Base-by-base conservation (phyloP, 1,140 invertebrate genomes). In the Drosophila auraria region DNA sequence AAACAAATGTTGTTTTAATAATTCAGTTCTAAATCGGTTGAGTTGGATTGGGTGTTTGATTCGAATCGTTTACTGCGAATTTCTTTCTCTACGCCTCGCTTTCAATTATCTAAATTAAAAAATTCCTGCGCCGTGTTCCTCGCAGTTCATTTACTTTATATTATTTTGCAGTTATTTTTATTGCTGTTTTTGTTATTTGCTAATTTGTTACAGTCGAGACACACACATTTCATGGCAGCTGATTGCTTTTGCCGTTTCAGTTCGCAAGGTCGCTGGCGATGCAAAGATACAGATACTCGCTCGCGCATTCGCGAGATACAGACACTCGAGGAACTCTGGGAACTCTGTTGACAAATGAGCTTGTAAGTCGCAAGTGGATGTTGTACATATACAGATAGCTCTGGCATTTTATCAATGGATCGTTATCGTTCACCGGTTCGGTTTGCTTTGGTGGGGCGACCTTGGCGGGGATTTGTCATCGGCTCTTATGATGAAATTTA, bases 101-200 rank as follows among this genome's bases (percentile, higher is more conserved):
- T 68, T 80, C 86, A 89, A 87, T 89, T 90, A 89, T 90, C 84
- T 90, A 90, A 87, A 87, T 87, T 89, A 84, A 90, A 89, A 89
- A 90, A 89, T 89, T 84, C 86, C 81, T 56, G 1, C 5, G 27
- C 45, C 78, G 50, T 87, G 84, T 87, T 84, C 59, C 61, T 30
- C 68, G 4, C 61, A 70, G 49, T 66, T 50, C 44, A 44, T 72
- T 70, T 63, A 42, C 64, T 54, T 73, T 60, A 64, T 72, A 59
- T 57, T 63, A 64, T 64, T 64, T 61, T 68, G 77, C 65, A 60
- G 69, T 72, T 71, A 60, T 71, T 79, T 71, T 77, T 74, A 72
- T 68, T 71, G 57, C 77, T 71, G 50, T 76, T 33, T 33, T 33
- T 65, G 57, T 70, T 75, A 53, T 78, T 75, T 69, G 82, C 82